phyloP scores from a whole-genome alignment of 2,888 invertebrate species.

The Anoncus sp. region DNA sequence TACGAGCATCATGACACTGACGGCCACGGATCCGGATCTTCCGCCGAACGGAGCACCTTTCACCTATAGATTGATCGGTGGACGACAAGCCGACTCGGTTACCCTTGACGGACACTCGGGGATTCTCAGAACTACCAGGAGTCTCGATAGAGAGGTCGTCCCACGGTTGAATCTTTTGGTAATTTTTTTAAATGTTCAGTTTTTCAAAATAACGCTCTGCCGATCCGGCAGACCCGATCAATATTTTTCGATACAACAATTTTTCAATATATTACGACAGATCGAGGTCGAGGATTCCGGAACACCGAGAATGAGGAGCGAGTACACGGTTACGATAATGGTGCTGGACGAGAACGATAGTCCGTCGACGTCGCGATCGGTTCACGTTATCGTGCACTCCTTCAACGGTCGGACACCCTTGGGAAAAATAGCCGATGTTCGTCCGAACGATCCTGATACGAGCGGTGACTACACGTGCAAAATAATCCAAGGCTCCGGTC shows the following conservation, averaged over 20 bases:
- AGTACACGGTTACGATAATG: constrained; percentile 90
- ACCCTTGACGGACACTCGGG: constrained; percentile 92
- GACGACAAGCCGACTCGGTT: constrained; percentile 90
- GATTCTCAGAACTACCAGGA: constrained; percentile 90
- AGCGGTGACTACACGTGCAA: constrained; percentile 95
- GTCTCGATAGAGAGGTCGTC: constrained; percentile 92
- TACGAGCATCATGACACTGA: constrained; percentile 92
- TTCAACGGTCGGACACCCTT: constrained; percentile 90
- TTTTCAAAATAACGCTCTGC: not conserved
- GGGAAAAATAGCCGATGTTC: constrained; percentile 95
- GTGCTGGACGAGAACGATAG: constrained; percentile 96
- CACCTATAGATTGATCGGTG: constrained; percentile 91
- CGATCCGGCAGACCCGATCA: too few relatives aligned
- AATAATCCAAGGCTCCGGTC: constrained; percentile 87
- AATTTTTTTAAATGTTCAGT: constrained; percentile 65
- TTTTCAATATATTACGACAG: too few relatives aligned
- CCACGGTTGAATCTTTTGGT: constrained; percentile 89
- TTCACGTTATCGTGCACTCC: constrained; percentile 91
- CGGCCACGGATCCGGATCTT: constrained; percentile 94
- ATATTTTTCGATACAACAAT: too few relatives aligned
- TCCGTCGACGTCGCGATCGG: constrained; percentile 93
- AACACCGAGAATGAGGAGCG: constrained; percentile 91
- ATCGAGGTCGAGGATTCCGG: constrained; percentile 96
- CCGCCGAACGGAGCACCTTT: constrained; percentile 97
- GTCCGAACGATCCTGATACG: constrained; percentile 96